Conservation (phyloP, 1,140 invertebrate species). For the Sitophilus oryzae region DNA sequence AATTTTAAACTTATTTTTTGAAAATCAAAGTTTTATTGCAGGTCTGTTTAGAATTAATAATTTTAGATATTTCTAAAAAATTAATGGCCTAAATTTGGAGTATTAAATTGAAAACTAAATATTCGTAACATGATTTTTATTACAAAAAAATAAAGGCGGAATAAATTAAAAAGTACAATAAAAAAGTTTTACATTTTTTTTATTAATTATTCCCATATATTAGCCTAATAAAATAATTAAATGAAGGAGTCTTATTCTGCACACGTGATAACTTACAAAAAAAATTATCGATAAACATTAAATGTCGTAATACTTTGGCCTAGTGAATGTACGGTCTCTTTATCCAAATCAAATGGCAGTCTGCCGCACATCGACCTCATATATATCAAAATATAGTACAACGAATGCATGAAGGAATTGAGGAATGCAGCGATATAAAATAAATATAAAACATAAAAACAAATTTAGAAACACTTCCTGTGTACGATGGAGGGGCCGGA, state of each 20-base stretch:
- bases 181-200: constrained; percentile 31
- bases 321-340: constrained; percentile 38
- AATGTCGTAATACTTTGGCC: constrained; percentile 40
- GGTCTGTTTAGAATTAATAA: too few species aligned
- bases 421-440: constrained; percentile 26
- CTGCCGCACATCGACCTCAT: constrained; percentile 22
- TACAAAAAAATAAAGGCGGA: constrained; percentile 25
- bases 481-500: constrained; percentile 88
- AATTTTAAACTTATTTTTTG: too few species aligned
- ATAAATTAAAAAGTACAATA: constrained; percentile 29
- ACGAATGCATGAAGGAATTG: constrained; percentile 31
- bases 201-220: constrained; percentile 38
- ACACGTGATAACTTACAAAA: constrained; percentile 42
- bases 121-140: too few species aligned
- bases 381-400: constrained; percentile 27
- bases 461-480: constrained; percentile 87
- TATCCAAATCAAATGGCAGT: constrained; percentile 28
- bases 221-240: constrained; percentile 36
- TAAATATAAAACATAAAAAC: constrained; percentile 8
- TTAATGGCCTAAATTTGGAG: too few species aligned
- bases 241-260: constrained; percentile 39
- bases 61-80: too few species aligned
- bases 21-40: too few species aligned
- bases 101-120: too few species aligned
- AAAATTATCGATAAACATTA: constrained; percentile 27